A percentile compares a stretch with the other conserved stretches of the same genome.
These are phyloP conservation scores for Tetrao urogallus DNA, from an alignment of 2,113 vertebrate species.

Conservation along the genomic window DNA sequence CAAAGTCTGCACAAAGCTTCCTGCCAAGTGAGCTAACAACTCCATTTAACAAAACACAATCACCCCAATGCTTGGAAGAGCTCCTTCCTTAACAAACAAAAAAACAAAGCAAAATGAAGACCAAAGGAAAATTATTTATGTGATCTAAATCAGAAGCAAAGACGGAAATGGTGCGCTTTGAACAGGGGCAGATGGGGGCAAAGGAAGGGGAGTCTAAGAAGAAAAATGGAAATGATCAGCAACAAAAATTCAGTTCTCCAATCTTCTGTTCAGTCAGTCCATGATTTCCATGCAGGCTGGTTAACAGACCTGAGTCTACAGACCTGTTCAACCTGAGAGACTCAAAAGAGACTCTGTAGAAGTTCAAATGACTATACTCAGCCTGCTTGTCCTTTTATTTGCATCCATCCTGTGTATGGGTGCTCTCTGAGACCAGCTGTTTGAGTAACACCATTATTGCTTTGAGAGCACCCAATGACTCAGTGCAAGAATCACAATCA, in stretches of 20 bases:
- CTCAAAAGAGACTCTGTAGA: background rate
- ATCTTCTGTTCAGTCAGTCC: background rate
- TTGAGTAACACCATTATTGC: accelerated
- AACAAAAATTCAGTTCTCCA: background rate
- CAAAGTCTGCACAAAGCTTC: conserved; percentile 36
- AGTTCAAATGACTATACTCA: background rate
- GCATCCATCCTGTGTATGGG: accelerated
- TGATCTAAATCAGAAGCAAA: conserved; percentile 13
- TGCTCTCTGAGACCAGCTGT: accelerated
- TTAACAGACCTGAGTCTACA: background rate
- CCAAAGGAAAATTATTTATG: conserved; percentile 20
- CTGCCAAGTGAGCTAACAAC: conserved; percentile 57
- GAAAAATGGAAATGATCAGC: conserved; percentile 13
- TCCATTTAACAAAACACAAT: conserved; percentile 65
- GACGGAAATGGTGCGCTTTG: background rate
- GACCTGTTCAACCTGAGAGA: background rate
- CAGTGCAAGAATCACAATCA: accelerated
- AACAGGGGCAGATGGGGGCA: background rate
- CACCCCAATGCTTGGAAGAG: conserved; percentile 8
- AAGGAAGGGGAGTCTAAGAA: background rate
- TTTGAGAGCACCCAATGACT: background rate
- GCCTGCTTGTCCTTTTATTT: background rate
- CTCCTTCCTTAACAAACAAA: conserved; percentile 35
- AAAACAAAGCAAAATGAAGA: conserved; percentile 33
- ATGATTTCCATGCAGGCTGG: background rate